Base-by-base conservation (phyloP, 2,113 vertebrate genomes). In the Ifrita kowaldi region DNA sequence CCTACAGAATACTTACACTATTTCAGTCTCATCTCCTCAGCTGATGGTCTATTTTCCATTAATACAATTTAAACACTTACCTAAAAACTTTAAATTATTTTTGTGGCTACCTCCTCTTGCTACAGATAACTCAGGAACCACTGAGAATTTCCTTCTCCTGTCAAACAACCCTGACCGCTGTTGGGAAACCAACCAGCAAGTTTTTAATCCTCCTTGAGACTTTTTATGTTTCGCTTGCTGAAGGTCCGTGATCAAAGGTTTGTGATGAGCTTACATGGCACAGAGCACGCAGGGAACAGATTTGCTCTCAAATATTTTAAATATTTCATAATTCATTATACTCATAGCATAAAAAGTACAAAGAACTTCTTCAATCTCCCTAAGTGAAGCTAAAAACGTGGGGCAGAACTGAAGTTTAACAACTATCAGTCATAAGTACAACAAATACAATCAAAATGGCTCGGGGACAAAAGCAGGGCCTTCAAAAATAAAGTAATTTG, bases 291-390 rank as follows among this genome's bases (percentile, higher is more conserved):
- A 49, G 64, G 55, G 81, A 84, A 87, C 28, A 57, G 20, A 67
- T 70, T 67, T 84, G 24, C 62, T 78, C 44, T 67, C n/a, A 84
- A 89, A 67, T 75, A 73, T 77, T 87, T 91, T 73, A 49, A 93
- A 50, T 89, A 84, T 77, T 96, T 93, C 21, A 69, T 55, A 50
- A 79, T 67, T 67, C 26, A 47, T 60, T 89, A 52, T 46, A 93
- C 73, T 90, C 23, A 69, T 24, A 37, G 50, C 35, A 53, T 37
- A 73, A 41, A 35, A 86, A 69, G 26, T 56, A 69, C 37, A 80
- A 91, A 84, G 26, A 59, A 82, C 11, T 65, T 75, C 64, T 75
- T 89, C 52, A 52, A 4, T 60, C 78, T 60, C 63, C 78, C 16
- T 35, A 87, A 91, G 50, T 1, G 50, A 44, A 87, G 57, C 37